Evolutionary conservation across 2,888 invertebrate genomes (phyloP).

Genomic region (Harpalus rufipes): DNA sequence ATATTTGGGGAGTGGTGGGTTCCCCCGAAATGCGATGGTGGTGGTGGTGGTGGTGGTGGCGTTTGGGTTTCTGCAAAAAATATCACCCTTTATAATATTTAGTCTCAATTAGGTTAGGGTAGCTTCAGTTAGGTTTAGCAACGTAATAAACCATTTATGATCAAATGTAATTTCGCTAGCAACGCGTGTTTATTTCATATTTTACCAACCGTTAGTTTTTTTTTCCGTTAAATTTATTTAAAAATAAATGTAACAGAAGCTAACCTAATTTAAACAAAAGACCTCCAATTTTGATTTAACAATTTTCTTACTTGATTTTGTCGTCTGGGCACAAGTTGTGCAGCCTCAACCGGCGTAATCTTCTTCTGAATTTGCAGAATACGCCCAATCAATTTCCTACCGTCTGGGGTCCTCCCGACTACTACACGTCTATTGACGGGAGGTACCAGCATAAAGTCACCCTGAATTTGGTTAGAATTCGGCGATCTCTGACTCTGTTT

Average conservation of each 20-base stretch:
- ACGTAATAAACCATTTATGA: too few relatives aligned
- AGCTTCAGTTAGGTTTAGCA: too few relatives aligned
- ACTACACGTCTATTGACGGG: conserved; percentile 51
- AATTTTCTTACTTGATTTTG: not conserved
- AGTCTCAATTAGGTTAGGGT: too few relatives aligned
- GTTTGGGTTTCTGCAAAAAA: not conserved
- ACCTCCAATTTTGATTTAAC: not conserved
- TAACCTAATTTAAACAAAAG: not conserved
- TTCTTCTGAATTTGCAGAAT: conserved; percentile 69
- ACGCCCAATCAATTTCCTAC: conserved; percentile 69
- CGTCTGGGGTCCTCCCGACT: conserved; percentile 68
- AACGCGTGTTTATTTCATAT: too few relatives aligned
- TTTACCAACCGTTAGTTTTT: too few relatives aligned
- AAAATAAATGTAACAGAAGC: not conserved
- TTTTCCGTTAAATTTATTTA: not conserved
- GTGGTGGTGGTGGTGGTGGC: not conserved
- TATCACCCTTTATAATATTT: not conserved
- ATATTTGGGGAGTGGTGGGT: not conserved
- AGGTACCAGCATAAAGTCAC: conserved; percentile 41
- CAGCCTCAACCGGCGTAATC: not conserved
- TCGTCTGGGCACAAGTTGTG: not conserved
- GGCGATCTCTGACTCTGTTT: not conserved
- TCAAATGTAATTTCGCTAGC: too few relatives aligned
- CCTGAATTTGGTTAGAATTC: not conserved
- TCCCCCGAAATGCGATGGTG: not conserved